Percentiles rank a stretch among this genome's conserved stretches.
Evolutionary conservation across 2,113 vertebrate species (phyloP).

Genomic region (Peromyscus maniculatus): DNA sequence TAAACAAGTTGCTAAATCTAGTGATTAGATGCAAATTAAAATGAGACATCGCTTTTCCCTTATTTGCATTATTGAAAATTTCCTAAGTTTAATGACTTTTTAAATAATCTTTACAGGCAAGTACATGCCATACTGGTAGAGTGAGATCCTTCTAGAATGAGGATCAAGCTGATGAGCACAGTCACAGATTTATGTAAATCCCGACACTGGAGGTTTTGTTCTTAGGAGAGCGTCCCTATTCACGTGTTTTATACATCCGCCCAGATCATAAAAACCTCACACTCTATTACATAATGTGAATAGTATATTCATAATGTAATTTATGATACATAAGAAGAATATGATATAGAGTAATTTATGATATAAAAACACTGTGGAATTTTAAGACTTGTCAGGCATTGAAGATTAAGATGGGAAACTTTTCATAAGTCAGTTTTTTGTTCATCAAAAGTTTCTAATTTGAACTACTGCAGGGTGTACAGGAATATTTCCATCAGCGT

Average conservation of each 20-base stretch:
- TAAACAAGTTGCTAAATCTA: neutral
- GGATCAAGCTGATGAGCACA: neutral
- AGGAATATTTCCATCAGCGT: neutral
- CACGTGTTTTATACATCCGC: neutral
- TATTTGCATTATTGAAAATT: neutral
- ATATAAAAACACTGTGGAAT: neutral
- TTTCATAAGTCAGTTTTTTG: conserved; percentile 1
- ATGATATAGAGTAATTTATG: neutral
- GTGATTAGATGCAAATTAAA: conserved; percentile 33
- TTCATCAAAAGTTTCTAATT: conserved; percentile 41
- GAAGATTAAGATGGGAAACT: conserved; percentile 44
- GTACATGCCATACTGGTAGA: neutral
- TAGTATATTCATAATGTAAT: neutral
- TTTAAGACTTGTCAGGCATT: conserved; percentile 7
- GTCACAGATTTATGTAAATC: conserved; percentile 15
- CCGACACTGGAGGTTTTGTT: neutral
- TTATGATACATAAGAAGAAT: neutral
- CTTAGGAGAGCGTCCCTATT: conserved; percentile 1
- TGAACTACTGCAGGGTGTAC: neutral
- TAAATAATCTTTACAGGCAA: neutral
- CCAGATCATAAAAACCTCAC: neutral
- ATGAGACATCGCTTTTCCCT: neutral
- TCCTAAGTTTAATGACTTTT: neutral
- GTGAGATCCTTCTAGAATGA: neutral
- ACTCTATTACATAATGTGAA: neutral